These are phyloP conservation scores for Holothuria glaberrima DNA, from an alignment of 35 echinoderm and acorn worm species.

Conservation along the genomic window DNA sequence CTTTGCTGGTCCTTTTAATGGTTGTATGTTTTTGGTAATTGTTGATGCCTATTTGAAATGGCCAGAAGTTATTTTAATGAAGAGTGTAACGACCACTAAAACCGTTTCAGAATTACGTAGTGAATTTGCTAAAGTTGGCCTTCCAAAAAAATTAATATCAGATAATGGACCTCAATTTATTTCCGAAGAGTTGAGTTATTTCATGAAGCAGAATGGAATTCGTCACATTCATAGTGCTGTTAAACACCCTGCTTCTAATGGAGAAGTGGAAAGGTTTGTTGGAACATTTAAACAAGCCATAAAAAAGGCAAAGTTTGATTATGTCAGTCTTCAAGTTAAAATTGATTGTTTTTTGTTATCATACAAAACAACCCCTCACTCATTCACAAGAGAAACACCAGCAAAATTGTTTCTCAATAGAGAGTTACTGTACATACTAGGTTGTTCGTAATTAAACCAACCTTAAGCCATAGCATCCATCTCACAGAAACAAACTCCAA, in stretches of 20 bases:
- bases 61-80: conserved; percentile 29
- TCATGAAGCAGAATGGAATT: conserved; percentile 43
- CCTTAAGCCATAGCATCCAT: background rate
- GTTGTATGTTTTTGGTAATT: too few species aligned
- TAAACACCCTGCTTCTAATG: conserved; percentile 31
- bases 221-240: too few species aligned
- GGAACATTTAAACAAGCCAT: too few species aligned
- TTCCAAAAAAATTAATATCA: background rate
- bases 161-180: too few species aligned
- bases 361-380: too few species aligned
- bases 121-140: background rate
- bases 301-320: too few species aligned
- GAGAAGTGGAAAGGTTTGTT: too few species aligned
- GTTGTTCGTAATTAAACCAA: background rate
- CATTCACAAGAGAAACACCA: too few species aligned
- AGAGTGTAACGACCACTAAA: background rate
- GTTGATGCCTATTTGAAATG: conserved; percentile 35
- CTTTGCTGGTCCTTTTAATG: conserved; percentile 56
- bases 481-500: background rate
- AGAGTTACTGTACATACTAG: background rate
- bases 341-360: too few species aligned
- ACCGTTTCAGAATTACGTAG: background rate
- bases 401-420: background rate
- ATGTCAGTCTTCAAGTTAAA: too few species aligned
- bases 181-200: too few species aligned